phyloP scores from a whole-genome alignment of 2,797 vertebrate species.

The Intellagama lesueurii region DNA sequence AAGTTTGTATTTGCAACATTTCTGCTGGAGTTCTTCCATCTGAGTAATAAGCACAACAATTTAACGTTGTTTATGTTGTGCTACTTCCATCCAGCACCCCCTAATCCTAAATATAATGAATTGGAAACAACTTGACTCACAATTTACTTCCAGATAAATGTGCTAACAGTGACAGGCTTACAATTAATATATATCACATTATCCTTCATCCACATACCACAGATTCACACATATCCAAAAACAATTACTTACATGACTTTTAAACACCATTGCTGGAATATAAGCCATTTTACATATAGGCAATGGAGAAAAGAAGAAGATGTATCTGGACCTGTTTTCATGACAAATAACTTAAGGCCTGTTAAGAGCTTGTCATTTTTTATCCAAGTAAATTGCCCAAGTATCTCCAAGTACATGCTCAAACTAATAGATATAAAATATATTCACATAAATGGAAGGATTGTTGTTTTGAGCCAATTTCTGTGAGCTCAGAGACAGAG shows the following conservation, averaged over 20 bases:
- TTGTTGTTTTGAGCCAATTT: background rate
- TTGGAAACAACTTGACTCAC: background rate
- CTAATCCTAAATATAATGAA: background rate
- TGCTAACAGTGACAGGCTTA: background rate
- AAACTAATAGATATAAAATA: background rate
- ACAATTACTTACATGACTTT: no score
- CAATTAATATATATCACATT: background rate
- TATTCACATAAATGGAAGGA: background rate
- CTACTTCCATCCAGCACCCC: background rate
- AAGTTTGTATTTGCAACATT: background rate
- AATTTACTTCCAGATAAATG: background rate
- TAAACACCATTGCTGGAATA: no score
- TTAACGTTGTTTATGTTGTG: background rate
- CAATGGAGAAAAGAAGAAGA: background rate
- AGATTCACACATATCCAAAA: background rate
- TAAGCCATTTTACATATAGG: no score
- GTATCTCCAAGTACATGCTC: background rate
- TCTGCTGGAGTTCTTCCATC: background rate
- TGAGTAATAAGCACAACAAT: background rate
- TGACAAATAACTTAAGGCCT: background rate
- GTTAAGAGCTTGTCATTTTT: background rate
- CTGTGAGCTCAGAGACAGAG: conserved; percentile 10
- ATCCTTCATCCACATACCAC: background rate
- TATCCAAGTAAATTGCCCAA: background rate
- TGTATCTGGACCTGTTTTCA: background rate